Evolutionary conservation across 2,888 invertebrate genomes (phyloP).

Genomic region (Molorchus minor): DNA sequence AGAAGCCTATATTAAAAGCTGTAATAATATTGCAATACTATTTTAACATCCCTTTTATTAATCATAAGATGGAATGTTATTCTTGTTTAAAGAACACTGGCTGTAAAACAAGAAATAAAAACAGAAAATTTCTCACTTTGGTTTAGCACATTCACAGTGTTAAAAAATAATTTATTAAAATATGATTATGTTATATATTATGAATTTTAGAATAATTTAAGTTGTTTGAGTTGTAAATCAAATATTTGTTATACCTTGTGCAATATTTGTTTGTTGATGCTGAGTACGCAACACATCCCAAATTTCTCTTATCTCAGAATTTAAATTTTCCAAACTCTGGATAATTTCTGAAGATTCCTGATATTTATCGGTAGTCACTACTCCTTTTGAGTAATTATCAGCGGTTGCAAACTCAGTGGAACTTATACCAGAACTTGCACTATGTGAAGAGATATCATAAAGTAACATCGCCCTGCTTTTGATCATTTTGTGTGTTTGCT

Average conservation of each 20-base stretch:
- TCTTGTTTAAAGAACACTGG: too few relatives aligned
- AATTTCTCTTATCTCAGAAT: conserved; percentile 76
- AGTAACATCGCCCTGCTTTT: conserved; percentile 68
- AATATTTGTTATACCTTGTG: conserved; percentile 62
- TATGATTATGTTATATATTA: too few relatives aligned
- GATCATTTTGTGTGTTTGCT: conserved; percentile 63
- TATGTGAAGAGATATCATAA: conserved; percentile 71
- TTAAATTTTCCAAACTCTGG: conserved; percentile 74
- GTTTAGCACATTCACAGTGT: too few relatives aligned
- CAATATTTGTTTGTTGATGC: conserved; percentile 65
- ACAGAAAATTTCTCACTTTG: too few relatives aligned
- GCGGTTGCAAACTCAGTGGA: conserved; percentile 74
- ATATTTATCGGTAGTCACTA: conserved; percentile 62
- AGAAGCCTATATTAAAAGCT: too few relatives aligned
- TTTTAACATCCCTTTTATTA: too few relatives aligned
- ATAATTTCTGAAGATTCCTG: conserved; percentile 76
- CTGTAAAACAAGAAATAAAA: too few relatives aligned
- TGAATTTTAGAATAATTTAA: too few relatives aligned
- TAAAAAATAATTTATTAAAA: too few relatives aligned
- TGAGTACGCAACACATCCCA: conserved; percentile 73
- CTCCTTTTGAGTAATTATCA: conserved; percentile 52
- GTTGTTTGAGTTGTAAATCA: too few relatives aligned
- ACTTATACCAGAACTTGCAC: conserved; percentile 71
- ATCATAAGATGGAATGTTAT: too few relatives aligned
- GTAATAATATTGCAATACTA: too few relatives aligned